A percentile compares a stretch with the other conserved stretches of the same genome.
phyloP scores from a whole-genome alignment of 2,113 vertebrate genomes.

The Gambusia holbrooki region DNA sequence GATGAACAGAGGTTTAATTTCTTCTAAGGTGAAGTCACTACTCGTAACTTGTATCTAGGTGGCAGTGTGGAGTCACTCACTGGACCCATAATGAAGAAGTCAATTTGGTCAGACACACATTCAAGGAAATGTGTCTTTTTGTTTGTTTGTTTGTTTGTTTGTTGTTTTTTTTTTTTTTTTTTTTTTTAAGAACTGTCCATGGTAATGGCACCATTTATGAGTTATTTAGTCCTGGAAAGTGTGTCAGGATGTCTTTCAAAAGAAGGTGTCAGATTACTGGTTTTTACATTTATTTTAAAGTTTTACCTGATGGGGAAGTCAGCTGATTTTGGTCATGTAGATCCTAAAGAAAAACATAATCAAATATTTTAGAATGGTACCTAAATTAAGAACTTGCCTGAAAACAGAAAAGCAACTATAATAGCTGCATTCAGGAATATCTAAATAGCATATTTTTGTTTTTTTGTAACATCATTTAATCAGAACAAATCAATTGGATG shows the following conservation, averaged over 20 bases:
- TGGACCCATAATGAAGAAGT: neutral
- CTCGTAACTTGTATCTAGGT: neutral
- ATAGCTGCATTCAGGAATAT: too few relatives aligned
- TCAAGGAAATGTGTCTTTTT: too few relatives aligned
- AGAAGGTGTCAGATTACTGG: neutral
- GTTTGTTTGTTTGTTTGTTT: too few relatives aligned
- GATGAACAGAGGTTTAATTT: neutral
- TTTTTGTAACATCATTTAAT: neutral
- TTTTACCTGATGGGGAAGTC: conserved; percentile 17
- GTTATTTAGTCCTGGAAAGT: too few relatives aligned
- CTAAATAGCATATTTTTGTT: neutral
- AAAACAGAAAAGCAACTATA: too few relatives aligned
- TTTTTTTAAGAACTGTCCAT: neutral
- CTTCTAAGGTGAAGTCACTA: neutral
- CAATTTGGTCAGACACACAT: neutral
- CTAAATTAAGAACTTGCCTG: neutral
- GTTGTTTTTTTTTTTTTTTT: too few relatives aligned
- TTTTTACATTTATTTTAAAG: conserved; percentile 2
- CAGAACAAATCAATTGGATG: conserved; percentile 38
- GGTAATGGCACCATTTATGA: too few relatives aligned
- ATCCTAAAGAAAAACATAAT: neutral
- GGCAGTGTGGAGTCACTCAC: neutral
- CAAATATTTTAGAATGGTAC: neutral
- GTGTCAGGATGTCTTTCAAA: neutral
- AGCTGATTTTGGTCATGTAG: neutral